These are phyloP conservation scores for Oplegnathus fasciatus DNA, from an alignment of 2,113 vertebrate species.

Conservation along the genomic window DNA sequence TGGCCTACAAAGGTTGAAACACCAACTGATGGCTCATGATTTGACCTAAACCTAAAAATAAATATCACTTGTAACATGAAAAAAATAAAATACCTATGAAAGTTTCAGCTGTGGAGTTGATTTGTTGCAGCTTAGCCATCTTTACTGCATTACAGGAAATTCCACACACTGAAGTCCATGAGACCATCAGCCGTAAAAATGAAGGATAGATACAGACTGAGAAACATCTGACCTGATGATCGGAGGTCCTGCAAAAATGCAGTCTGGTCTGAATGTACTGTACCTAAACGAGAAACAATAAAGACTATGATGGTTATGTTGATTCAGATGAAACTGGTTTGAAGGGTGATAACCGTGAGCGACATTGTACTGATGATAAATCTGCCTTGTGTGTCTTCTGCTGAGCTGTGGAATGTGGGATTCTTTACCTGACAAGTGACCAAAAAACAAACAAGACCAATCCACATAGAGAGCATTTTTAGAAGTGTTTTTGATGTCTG, in stretches of 20 bases:
- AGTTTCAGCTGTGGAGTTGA: slow-evolving; percentile 31
- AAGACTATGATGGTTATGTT: background rate
- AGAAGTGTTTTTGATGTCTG: background rate
- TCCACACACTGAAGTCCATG: slow-evolving; percentile 53
- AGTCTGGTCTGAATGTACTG: slow-evolving; percentile 45
- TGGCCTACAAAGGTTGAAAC: background rate
- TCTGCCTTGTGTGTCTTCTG: background rate
- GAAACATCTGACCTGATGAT: slow-evolving; percentile 48
- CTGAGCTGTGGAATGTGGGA: background rate
- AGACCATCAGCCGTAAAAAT: slow-evolving; percentile 51
- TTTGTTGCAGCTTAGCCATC: slow-evolving; percentile 55
- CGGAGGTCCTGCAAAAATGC: slow-evolving; percentile 20
- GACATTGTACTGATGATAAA: background rate
- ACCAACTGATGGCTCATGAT: background rate
- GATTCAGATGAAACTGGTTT: slow-evolving; percentile 9
- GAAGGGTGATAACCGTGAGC: background rate
- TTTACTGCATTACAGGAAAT: slow-evolving; percentile 63
- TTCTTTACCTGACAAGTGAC: background rate
- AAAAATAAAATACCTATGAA: background rate
- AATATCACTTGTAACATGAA: slow-evolving; percentile 13
- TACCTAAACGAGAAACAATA: slow-evolving; percentile 23
- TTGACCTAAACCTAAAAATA: background rate
- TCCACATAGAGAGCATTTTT: background rate
- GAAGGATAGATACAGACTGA: slow-evolving; percentile 42
- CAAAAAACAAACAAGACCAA: background rate